These are phyloP conservation scores for Dastarcus helophoroides DNA, from an alignment of 2,888 invertebrate genomes.

Conservation along the genomic window DNA sequence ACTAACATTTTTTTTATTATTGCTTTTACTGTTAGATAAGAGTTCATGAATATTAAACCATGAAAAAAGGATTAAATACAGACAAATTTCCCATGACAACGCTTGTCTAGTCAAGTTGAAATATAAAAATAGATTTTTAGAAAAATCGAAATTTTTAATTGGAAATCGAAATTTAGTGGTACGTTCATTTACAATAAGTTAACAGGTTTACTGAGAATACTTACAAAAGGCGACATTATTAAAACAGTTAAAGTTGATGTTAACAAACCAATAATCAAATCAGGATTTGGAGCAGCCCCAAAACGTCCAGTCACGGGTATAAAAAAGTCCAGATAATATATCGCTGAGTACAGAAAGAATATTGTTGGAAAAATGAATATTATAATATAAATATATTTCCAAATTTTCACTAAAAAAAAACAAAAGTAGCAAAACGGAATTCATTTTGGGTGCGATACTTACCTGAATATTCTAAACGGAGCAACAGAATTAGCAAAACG, in stretches of 20 bases:
- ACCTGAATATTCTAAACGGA: conserved; percentile 24
- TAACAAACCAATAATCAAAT: conserved; percentile 36
- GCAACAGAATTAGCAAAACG: conserved; percentile 22
- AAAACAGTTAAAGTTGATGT: conserved; percentile 33
- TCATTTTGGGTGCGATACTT: conserved; percentile 10
- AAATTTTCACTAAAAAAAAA: conserved; percentile 22
- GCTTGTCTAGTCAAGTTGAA: no score
- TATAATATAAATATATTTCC: conserved; percentile 27
- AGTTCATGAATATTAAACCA: no score
- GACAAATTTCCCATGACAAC: no score
- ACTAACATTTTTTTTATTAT: no score
- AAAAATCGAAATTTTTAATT: no score
- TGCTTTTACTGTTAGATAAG: no score
- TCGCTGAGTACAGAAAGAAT: conserved; percentile 23
- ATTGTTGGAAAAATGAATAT: conserved; percentile 24
- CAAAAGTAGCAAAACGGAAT: conserved; percentile 3
- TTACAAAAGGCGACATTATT: conserved; percentile 33
- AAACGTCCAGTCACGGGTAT: conserved; percentile 38
- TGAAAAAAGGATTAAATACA: no score
- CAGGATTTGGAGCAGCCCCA: conserved; percentile 38
- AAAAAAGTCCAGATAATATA: conserved; percentile 23
- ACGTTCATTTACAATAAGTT: no score
- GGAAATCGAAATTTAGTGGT: no score
- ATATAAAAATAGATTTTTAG: no score
- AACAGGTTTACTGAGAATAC: conserved; percentile 16